These are phyloP conservation scores for Anarrhichthys ocellatus DNA, from an alignment of 2,113 vertebrate species.

Conservation along the genomic window DNA sequence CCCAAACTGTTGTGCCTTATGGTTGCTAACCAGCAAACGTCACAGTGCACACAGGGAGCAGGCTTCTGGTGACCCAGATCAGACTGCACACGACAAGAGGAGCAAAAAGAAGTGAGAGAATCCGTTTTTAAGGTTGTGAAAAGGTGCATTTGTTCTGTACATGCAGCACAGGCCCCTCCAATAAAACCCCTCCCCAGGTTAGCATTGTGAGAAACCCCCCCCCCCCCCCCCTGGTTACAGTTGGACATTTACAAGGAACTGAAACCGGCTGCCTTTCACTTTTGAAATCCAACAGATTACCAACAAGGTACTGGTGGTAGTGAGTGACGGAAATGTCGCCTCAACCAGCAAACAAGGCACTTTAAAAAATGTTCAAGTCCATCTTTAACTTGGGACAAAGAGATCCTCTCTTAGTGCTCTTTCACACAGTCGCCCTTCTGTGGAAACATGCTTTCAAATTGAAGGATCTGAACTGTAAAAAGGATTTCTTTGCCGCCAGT, in stretches of 20 bases:
- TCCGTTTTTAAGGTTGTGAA: too few relatives aligned
- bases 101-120: neutral
- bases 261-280: constrained; percentile 72
- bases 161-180: neutral
- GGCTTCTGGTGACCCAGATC: neutral
- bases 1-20: neutral
- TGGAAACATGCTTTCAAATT: too few relatives aligned
- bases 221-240: constrained; percentile 31
- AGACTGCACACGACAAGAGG: constrained; percentile 1
- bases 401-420: neutral
- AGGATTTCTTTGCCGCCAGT: neutral
- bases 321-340: neutral
- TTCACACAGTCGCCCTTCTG: neutral
- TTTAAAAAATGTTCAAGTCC: neutral
- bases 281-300: constrained; percentile 33
- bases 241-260: constrained; percentile 65
- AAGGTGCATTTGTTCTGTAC: neutral
- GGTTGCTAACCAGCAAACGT: neutral
- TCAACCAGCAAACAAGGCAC: neutral
- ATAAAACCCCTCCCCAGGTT: neutral
- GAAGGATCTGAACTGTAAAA: neutral
- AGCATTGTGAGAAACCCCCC: constrained; percentile 29
- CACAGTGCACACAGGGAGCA: neutral
- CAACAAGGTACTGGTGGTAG: neutral
- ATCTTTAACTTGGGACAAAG: neutral